phyloP scores from a whole-genome alignment of 2,888 invertebrate genomes.

The Cloeon dipterum region DNA sequence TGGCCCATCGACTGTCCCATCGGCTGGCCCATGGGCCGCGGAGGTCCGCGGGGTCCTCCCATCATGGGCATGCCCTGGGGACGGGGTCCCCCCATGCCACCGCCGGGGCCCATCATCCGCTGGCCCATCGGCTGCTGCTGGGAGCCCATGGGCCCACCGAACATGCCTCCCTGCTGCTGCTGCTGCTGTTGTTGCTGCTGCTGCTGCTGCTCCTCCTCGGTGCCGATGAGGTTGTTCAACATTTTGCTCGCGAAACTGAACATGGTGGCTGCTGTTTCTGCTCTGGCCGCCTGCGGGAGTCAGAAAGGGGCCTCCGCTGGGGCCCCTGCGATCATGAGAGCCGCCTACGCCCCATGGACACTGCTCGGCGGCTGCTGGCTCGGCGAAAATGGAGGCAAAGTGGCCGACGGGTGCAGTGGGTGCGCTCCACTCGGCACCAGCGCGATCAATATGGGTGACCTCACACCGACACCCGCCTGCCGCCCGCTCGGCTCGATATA shows the following conservation, averaged over 20 bases:
- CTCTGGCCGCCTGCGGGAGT: background rate
- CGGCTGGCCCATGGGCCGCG: slow-evolving; percentile 6
- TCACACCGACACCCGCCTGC: no score
- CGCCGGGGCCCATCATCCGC: slow-evolving; percentile 7
- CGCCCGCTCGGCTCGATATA: no score
- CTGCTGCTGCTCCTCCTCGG: slow-evolving; percentile 13
- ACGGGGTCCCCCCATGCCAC: slow-evolving; percentile 7
- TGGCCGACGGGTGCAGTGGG: no score
- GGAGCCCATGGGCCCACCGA: slow-evolving; percentile 5
- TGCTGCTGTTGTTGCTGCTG: slow-evolving; percentile 7
- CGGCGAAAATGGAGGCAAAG: no score
- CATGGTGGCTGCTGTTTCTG: no score
- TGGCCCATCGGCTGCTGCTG: slow-evolving; percentile 8
- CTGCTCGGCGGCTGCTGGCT: no score
- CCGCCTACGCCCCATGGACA: no score
- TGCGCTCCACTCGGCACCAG: no score
- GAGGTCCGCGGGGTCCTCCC: slow-evolving; percentile 7
- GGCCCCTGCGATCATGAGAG: no score
- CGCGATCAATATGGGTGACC: no score
- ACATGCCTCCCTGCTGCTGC: slow-evolving; percentile 5
- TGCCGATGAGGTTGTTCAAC: slow-evolving; percentile 20
- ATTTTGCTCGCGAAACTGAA: slow-evolving; percentile 22
- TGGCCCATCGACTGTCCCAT: slow-evolving; percentile 6
- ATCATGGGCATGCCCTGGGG: slow-evolving; percentile 10
- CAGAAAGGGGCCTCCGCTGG: no score